These are phyloP conservation scores for Colinus virginianus DNA, from an alignment of 2,113 vertebrate genomes.

Conservation along the genomic window DNA sequence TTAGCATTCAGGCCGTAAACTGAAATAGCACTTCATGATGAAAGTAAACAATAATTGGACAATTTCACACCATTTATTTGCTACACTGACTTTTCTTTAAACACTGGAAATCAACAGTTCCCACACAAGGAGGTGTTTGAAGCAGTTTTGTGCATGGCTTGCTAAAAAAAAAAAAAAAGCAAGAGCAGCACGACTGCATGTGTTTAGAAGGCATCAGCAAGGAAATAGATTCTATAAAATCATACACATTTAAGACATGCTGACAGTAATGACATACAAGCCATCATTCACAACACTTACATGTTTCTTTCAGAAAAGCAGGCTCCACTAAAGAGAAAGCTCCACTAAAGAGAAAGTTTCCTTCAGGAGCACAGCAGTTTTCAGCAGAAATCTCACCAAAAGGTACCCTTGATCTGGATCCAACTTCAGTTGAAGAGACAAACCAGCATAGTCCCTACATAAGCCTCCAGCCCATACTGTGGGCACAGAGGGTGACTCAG, in stretches of 20 bases:
- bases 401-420: background rate
- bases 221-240: background rate
- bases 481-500: background rate
- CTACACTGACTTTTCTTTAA: background rate
- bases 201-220: background rate
- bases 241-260: no score
- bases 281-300: background rate
- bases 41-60: background rate
- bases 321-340: background rate
- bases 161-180: background rate
- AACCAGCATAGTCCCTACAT: accelerated
- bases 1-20: background rate
- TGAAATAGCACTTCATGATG: background rate
- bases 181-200: accelerated
- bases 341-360: background rate
- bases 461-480: accelerated
- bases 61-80: background rate
- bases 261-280: background rate
- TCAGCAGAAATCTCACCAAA: background rate
- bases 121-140: background rate
- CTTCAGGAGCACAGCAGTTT: background rate
- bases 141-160: background rate
- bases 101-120: background rate
- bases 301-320: background rate
- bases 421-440: background rate